Percentiles rank a stretch among this genome's conserved stretches.
Evolutionary conservation across 1,140 invertebrate genomes (phyloP).

Genomic region (Meloidogyne chitwoodi): DNA sequence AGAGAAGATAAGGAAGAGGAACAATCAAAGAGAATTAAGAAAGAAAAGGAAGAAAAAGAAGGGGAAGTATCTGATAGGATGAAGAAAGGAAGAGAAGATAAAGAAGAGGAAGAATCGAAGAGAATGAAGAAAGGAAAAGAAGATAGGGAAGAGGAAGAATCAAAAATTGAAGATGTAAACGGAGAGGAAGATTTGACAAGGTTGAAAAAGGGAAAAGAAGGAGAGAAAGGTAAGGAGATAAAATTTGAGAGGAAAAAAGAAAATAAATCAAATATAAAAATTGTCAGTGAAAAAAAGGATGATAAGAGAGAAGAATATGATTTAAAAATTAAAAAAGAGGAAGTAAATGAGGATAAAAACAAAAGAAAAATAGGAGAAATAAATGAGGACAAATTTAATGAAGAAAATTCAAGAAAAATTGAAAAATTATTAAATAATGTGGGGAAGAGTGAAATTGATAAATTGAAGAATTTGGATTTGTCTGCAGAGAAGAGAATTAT

Average conservation of each 20-base stretch:
- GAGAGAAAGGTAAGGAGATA: not conserved
- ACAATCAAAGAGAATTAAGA: not conserved
- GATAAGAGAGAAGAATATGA: not conserved
- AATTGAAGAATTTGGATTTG: not conserved
- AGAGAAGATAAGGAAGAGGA: not conserved
- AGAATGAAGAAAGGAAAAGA: not conserved
- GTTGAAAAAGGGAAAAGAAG: not conserved
- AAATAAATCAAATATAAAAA: not conserved
- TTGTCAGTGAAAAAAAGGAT: not conserved
- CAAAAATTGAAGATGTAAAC: not conserved
- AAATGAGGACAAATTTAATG: not conserved
- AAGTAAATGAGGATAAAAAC: not conserved
- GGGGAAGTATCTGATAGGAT: not conserved
- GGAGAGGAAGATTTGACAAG: not conserved
- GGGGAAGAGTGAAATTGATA: not conserved
- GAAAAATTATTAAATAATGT: not conserved
- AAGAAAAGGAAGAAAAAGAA: not conserved
- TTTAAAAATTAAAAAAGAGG: not conserved
- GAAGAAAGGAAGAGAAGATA: not conserved
- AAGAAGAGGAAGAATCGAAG: not conserved
- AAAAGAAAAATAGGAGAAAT: not conserved
- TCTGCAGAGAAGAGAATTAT: not conserved
- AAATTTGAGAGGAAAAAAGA: not conserved
- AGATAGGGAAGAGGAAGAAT: not conserved
- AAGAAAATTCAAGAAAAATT: not conserved